phyloP scores from a whole-genome alignment of 2,113 vertebrate species.

The Varanus salvator region DNA sequence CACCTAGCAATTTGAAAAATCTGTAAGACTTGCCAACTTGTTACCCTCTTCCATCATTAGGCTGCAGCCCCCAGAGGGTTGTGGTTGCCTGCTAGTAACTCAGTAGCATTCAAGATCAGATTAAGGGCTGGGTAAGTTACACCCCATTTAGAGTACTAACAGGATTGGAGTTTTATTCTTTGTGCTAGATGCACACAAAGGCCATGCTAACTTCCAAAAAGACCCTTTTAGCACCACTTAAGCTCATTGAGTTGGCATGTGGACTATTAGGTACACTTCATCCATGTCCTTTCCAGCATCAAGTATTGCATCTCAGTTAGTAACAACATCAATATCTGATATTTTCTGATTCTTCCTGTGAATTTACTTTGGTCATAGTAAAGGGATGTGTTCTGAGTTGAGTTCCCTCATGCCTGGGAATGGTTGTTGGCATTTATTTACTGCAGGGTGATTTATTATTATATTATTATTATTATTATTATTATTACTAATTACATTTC shows the following conservation, averaged over 20 bases:
- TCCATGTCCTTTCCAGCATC: not conserved
- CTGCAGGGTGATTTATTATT: too few relatives aligned
- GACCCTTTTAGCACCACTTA: not conserved
- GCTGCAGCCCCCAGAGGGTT: not conserved
- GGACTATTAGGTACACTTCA: not conserved
- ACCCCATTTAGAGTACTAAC: not conserved
- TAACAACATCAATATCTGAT: not conserved
- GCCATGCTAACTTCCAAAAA: not conserved
- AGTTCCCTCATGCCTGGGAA: not conserved
- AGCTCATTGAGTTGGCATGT: not conserved
- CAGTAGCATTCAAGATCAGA: not conserved
- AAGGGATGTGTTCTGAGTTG: not conserved
- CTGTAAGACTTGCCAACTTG: not conserved
- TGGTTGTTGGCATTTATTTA: not conserved
- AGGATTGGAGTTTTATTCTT: not conserved
- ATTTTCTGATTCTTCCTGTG: too few relatives aligned
- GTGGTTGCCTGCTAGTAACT: not conserved
- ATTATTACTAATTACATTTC: too few relatives aligned
- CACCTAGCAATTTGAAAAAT: not conserved
- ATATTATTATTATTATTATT: too few relatives aligned
- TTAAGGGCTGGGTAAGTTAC: constrained; percentile 14
- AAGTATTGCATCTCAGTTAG: not conserved
- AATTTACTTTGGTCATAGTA: not conserved
- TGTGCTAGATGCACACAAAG: not conserved
- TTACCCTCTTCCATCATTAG: not conserved